Percentiles rank a stretch among this genome's conserved stretches.
Conservation (phyloP, 30 jellyfish, hydroid and myxozoan genomes). For the Catostylus mosaicus region DNA sequence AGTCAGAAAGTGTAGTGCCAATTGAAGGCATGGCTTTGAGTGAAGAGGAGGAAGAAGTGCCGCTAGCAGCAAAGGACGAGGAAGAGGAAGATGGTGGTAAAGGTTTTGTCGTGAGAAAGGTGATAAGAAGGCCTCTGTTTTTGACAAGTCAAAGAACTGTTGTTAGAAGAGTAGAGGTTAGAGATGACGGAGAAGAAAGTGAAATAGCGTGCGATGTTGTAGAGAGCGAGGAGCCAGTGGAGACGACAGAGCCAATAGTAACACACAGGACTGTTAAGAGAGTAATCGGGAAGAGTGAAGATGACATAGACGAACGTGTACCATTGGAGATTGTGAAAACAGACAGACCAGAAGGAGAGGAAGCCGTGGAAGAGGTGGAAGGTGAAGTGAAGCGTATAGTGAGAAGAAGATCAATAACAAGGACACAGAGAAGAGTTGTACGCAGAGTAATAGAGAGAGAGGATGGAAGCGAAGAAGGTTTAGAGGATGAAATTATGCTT, state of each 20-base stretch:
- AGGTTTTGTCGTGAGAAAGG: constrained; percentile 54
- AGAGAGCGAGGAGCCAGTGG: constrained; percentile 48
- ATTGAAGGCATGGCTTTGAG: constrained; percentile 20
- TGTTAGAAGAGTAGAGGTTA: constrained; percentile 21
- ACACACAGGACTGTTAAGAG: constrained; percentile 65
- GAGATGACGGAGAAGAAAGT: constrained; percentile 50
- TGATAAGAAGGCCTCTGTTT: constrained; percentile 70
- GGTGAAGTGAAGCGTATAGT: constrained; percentile 77
- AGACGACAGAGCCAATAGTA: constrained; percentile 54
- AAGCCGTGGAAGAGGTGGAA: constrained; percentile 55
- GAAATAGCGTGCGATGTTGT: constrained; percentile 55
- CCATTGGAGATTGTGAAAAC: constrained; percentile 73
- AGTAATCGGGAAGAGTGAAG: constrained; percentile 47
- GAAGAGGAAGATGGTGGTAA: constrained; percentile 36
- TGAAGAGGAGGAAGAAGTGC: constrained; percentile 15
- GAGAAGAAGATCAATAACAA: constrained; percentile 68
- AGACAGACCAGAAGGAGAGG: constrained; percentile 73
- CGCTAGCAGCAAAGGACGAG: not conserved
- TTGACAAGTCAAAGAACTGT: constrained; percentile 79
- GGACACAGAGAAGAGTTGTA: constrained; percentile 71
- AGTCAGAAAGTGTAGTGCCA: constrained; percentile 74
- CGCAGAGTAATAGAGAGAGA: constrained; percentile 61
- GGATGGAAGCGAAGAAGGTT: constrained; percentile 31
- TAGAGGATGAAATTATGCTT: constrained; percentile 55
- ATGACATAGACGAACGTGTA: constrained; percentile 39